These are phyloP conservation scores for Argopecten irradians DNA, from an alignment of 1,140 invertebrate species.

Conservation along the genomic window DNA sequence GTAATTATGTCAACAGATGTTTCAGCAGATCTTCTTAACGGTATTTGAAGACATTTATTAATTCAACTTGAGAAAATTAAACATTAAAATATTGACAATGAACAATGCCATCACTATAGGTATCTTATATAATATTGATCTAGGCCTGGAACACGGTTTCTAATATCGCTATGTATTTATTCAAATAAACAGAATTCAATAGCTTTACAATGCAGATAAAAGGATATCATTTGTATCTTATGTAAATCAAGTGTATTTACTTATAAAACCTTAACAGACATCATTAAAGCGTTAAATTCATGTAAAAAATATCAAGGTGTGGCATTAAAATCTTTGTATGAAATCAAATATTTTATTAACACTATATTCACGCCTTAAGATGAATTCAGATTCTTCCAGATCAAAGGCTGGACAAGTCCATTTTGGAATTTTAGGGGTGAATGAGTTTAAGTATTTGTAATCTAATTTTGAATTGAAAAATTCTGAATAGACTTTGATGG, in stretches of 20 bases:
- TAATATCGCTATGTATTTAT: background rate
- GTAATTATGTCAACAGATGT: background rate
- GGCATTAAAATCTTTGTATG: background rate
- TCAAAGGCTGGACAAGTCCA: too few species aligned
- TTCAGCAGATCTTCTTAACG: background rate
- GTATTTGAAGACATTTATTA: background rate
- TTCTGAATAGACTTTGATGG: too few species aligned
- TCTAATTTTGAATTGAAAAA: too few species aligned
- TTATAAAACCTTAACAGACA: background rate
- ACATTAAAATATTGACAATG: background rate
- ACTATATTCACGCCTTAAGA: too few species aligned
- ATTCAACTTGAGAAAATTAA: background rate
- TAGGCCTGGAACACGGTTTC: background rate
- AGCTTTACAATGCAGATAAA: background rate
- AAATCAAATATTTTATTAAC: too few species aligned
- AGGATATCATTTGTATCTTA: background rate
- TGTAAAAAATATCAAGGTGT: background rate
- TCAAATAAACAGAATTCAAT: background rate
- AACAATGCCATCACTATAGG: background rate
- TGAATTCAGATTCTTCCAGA: too few species aligned
- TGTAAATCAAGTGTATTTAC: background rate
- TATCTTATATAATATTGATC: background rate
- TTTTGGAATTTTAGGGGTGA: too few species aligned
- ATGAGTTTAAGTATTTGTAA: too few species aligned
- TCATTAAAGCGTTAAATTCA: background rate